Evolutionary conservation across 2,888 invertebrate species (phyloP), one percentile per base, ranked within the genome.

Genomic region (Nycteola revayana): DNA sequence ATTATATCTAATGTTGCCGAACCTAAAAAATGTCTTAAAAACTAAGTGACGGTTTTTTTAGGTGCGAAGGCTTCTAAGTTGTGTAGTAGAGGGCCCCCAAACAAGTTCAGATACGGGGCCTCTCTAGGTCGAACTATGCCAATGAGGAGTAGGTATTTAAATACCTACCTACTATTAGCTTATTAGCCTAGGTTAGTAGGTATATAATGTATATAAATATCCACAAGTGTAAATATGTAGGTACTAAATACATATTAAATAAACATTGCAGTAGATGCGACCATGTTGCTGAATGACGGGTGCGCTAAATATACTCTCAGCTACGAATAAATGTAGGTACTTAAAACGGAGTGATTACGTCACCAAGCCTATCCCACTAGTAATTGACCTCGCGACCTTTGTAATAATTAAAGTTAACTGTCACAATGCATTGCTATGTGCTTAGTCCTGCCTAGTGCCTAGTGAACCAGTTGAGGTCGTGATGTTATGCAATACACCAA

Each of bases 371-470:
- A 66, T 65, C 68, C 66, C 67, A 66, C 66, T 49, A 49, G 66
- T 53, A 73, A 74, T 75, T 79, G 75, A 79, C 77, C 76, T 60
- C 66, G 53, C 55, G 72, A 74, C 71, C 68, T 71, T 67, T 60
- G 42, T 55, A 49, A 55, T 55, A 49, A 55, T 58, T 56, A 54
- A 28, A 42, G 33, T 21, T 34, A 32, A 17, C 49, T 52, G 36
- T 35, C 41, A 30, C 39, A 32, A 35, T 25, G 21, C 33, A 39
- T 44, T 42, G 34, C 36, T 38, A 40, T 41, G n/a, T n/a, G n/a
- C n/a, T n/a, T n/a, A n/a, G n/a, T n/a, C n/a, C n/a, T n/a, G n/a
- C n/a, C n/a, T n/a, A n/a, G n/a, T n/a, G n/a, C n/a, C n/a, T 14
- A 5, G 28, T 34, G 43, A 43, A 36, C 52, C 29, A 28, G 25